A percentile compares a stretch with the other conserved stretches of the same genome.
These are phyloP conservation scores for Lophotis ruficrista DNA, from an alignment of 2,113 vertebrate species.

Conservation along the genomic window DNA sequence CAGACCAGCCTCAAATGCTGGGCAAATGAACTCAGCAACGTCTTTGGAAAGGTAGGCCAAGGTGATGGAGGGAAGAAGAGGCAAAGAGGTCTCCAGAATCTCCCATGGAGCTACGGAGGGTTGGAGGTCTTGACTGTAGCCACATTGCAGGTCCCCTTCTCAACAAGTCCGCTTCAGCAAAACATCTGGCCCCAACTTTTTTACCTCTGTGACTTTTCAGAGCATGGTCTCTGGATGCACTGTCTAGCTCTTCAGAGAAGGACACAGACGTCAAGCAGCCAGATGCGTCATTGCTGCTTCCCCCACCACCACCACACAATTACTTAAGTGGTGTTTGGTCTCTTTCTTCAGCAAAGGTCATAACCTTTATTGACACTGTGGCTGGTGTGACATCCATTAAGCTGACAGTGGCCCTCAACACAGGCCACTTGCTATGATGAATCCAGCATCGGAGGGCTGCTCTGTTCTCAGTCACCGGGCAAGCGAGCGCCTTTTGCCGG, in stretches of 20 bases:
- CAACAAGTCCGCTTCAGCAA: not conserved
- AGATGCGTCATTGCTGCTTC: not conserved
- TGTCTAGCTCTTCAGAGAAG: not conserved
- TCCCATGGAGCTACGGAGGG: not conserved
- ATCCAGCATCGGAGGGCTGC: not conserved
- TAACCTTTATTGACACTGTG: conserved; percentile 49
- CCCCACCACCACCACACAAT: not conserved
- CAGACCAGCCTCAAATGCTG: not conserved
- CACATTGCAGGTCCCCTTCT: not conserved
- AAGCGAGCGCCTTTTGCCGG: not conserved
- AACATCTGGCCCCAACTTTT: not conserved
- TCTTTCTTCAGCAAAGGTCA: conserved; percentile 27
- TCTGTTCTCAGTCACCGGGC: not conserved
- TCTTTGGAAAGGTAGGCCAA: not conserved
- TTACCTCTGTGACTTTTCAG: not conserved
- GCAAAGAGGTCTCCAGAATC: not conserved
- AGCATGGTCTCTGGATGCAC: not conserved
- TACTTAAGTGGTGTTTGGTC: conserved; percentile 40
- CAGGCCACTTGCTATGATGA: not conserved
- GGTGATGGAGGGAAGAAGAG: not conserved
- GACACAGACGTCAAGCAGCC: not conserved
- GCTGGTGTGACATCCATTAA: conserved; percentile 25
- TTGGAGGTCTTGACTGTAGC: not conserved
- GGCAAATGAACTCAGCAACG: not conserved
- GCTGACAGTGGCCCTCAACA: conserved; percentile 9